phyloP scores from a whole-genome alignment of 2,797 vertebrate species.

The Pitangus sulphuratus region DNA sequence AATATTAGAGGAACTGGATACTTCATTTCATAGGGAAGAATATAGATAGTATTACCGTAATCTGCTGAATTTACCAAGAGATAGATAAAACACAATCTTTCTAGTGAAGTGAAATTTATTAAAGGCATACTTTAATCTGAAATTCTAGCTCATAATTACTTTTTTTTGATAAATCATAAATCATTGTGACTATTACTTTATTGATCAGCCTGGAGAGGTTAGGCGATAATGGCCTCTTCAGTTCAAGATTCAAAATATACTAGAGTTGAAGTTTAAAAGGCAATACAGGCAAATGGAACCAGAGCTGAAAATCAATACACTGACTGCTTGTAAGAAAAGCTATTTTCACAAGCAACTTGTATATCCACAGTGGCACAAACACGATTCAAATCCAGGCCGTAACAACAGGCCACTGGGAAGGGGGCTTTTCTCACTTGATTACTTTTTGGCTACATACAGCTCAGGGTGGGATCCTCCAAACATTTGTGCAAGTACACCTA shows the following conservation, averaged over 20 bases:
- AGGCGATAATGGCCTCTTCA: background rate
- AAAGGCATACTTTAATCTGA: background rate
- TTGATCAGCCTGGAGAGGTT: background rate
- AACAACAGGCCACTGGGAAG: background rate
- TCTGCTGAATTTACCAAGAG: background rate
- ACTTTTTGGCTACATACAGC: background rate
- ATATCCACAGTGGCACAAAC: background rate
- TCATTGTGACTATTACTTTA: background rate
- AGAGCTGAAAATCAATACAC: background rate
- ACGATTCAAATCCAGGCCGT: background rate
- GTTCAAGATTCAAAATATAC: background rate
- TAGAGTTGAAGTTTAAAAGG: background rate
- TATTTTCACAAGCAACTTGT: background rate
- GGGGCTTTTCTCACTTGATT: background rate
- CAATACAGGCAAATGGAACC: background rate
- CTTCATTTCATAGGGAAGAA: background rate
- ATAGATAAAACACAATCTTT: background rate
- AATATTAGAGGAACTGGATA: background rate
- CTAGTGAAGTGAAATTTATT: background rate
- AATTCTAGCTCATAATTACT: accelerated
- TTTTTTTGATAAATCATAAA: background rate
- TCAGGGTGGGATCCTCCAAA: background rate
- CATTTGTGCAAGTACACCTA: background rate
- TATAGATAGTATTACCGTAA: accelerated
- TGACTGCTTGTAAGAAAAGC: background rate